Evolutionary conservation across 2,888 invertebrate species (phyloP), one percentile per base, ranked within the genome.

Genomic region (Ichneumoninae sp.): DNA sequence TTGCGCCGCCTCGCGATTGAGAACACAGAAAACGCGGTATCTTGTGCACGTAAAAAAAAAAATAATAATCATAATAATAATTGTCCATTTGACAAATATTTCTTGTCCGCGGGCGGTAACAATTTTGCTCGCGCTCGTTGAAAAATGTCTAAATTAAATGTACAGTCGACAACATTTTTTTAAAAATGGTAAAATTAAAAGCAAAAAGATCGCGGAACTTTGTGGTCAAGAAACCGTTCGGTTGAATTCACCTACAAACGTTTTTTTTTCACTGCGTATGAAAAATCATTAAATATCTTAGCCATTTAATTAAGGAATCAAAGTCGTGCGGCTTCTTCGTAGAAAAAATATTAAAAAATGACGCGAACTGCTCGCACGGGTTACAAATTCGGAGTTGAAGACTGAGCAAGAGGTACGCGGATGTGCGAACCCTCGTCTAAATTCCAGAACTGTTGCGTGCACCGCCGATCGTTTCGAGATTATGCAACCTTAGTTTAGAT

Each of bases 1-100:
- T 65, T 71, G 73, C 60, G 79, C 60, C 78, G 75, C 66, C 57
- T 69, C 52, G 8, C 73, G 47, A 50, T 26, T 40, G 26, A 26
- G 57, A 47, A 73, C 79, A 85, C 13, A 63, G 73, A 16, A 33
- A 33, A 60, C 13, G 5, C 26, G 60, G 30, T 13, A 26, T 60
- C 19, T 19, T 19, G 54, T 22, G 10, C 3, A 40, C 40, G 40
- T 3, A 40, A 40, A 40, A 40, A 40, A 40, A 40, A 10, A 10
- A 10, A 40, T 0, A 40, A 26, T 26, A 26, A 19, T 19, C 19
- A 26, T 26, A 26, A 26, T 26, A 33, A 33, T 33, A 33, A 47
- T 47, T 16, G 13, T 47, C 3, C 16, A 47, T 47, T 16, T 4
- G 3, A 47, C 1, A 16, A 47, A 47, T 4, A 47, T 47, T 13